Evolutionary conservation across 2,888 invertebrate genomes (phyloP).

Genomic region (Hydraecia micacea): DNA sequence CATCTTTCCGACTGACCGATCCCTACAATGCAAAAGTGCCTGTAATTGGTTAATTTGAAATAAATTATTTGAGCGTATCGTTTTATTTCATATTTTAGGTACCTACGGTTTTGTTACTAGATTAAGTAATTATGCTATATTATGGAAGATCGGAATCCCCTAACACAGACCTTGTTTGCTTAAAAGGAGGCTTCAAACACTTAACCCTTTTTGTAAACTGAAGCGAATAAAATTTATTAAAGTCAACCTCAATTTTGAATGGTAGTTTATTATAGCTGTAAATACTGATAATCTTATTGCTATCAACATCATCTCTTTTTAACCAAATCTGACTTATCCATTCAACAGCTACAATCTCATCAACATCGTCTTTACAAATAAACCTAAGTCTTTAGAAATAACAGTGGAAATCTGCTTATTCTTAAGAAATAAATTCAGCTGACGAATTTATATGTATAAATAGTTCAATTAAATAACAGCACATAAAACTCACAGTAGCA

Average conservation of each 20-base stretch:
- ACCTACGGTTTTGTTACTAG: background rate
- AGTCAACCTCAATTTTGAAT: background rate
- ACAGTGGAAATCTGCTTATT: background rate
- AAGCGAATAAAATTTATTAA: background rate
- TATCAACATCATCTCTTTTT: background rate
- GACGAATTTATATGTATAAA: constrained; percentile 10
- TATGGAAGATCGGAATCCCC: background rate
- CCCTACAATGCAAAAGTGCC: too few relatives aligned
- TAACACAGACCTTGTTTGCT: background rate
- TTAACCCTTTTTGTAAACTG: background rate
- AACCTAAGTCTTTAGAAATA: background rate
- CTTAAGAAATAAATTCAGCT: constrained; percentile 15
- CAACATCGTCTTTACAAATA: background rate
- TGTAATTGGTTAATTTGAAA: too few relatives aligned
- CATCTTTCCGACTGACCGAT: too few relatives aligned
- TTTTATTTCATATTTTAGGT: too few relatives aligned
- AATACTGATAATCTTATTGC: background rate
- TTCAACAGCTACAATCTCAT: background rate
- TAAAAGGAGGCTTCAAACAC: too few relatives aligned
- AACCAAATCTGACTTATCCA: background rate
- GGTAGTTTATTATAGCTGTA: too few relatives aligned
- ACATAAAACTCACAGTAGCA: constrained; percentile 28
- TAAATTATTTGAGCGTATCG: too few relatives aligned
- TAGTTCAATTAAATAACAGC: constrained; percentile 28
- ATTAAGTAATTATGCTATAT: background rate